Evolutionary conservation across 2,888 invertebrate genomes (phyloP).

Genomic region (Leptopilina drosophilae): DNA sequence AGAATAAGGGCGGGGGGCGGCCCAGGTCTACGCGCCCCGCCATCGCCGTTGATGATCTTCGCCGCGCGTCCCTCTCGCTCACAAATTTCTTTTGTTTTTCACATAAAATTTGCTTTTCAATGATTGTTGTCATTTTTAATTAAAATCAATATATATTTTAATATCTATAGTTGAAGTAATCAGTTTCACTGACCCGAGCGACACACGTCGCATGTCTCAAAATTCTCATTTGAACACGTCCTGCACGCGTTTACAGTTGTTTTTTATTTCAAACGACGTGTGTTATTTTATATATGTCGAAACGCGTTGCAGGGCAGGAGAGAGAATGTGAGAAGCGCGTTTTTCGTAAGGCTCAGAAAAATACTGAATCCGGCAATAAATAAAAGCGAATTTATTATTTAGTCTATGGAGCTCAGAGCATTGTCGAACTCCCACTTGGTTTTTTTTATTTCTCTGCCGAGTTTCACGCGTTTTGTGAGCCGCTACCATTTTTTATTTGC

Average conservation of each 20-base stretch:
- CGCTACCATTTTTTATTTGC: constrained; percentile 62
- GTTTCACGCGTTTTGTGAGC: constrained; percentile 64
- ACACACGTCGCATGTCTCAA: constrained; percentile 25
- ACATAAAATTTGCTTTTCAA: constrained; percentile 20
- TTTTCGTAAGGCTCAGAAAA: constrained; percentile 69
- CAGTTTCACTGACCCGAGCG: constrained; percentile 41
- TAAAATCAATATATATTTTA: not conserved
- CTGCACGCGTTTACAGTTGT: constrained; percentile 51
- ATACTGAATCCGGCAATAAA: constrained; percentile 76
- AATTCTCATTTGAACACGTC: constrained; percentile 47
- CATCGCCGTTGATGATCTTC: constrained; percentile 74
- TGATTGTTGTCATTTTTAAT: constrained; percentile 8
- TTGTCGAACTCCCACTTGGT: constrained; percentile 54
- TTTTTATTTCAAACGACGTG: constrained; percentile 40
- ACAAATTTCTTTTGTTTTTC: constrained; percentile 26
- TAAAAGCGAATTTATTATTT: constrained; percentile 67
- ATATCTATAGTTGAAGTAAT: constrained; percentile 6
- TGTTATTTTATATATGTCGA: constrained; percentile 42
- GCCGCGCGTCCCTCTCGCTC: constrained; percentile 74
- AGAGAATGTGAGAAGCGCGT: constrained; percentile 56
- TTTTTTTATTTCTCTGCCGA: constrained; percentile 50
- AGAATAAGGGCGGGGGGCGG: constrained; percentile 76
- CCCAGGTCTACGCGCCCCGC: constrained; percentile 77
- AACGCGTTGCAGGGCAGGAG: constrained; percentile 28
- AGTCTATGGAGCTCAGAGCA: constrained; percentile 51